phyloP scores from a whole-genome alignment of 2,797 vertebrate genomes.

The Stomatorhinus walkeri region DNA sequence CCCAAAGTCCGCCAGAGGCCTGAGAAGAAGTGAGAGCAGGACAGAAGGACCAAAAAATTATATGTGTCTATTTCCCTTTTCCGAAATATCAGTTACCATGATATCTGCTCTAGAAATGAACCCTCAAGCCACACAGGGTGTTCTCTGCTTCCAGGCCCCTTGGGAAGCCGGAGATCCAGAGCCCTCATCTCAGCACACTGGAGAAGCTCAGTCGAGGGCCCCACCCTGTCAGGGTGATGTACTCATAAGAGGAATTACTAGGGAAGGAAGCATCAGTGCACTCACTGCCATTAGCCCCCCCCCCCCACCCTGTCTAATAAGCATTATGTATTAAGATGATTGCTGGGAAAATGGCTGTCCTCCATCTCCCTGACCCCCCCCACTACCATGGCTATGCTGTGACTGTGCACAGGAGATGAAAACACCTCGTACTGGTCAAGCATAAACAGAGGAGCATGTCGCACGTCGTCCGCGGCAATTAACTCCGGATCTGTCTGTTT shows the following conservation, averaged over 20 bases:
- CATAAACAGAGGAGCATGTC: neutral
- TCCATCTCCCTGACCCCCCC: too few relatives aligned
- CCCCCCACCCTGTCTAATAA: neutral
- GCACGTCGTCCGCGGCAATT: neutral
- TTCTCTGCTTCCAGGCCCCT: neutral
- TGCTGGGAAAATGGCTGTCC: neutral
- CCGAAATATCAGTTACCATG: neutral
- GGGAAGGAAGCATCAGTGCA: neutral
- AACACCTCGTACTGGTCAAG: neutral
- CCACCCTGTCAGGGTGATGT: neutral
- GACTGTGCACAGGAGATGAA: neutral
- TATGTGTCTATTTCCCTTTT: neutral
- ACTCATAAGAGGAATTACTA: neutral
- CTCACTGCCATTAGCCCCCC: neutral
- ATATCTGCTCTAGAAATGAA: neutral
- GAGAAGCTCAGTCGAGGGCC: neutral
- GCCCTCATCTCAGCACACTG: neutral
- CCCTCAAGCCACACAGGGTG: neutral
- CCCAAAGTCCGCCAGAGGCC: neutral
- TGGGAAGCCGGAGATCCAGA: neutral
- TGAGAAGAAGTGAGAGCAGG: neutral
- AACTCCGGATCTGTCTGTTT: neutral
- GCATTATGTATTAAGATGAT: constrained; percentile 10
- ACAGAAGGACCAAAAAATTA: neutral
- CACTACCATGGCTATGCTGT: neutral